Percentiles rank a stretch among this genome's conserved stretches.
Conservation (phyloP, 2,797 vertebrate genomes). For the Siniperca scherzeri region DNA sequence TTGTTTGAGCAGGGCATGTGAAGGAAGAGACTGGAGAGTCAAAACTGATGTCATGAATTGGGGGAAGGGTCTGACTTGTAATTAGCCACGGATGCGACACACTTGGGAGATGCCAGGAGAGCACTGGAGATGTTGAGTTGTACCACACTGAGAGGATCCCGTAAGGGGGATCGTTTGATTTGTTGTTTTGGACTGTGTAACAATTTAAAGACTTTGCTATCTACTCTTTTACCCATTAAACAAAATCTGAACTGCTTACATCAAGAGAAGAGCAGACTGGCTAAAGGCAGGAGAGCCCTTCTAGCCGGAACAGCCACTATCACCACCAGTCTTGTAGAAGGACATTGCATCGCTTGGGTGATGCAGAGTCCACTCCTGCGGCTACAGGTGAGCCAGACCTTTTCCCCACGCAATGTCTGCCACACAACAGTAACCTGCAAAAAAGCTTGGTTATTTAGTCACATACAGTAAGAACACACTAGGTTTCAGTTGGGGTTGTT, state of each 20-base stretch:
- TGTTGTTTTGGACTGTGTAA: conserved; percentile 3
- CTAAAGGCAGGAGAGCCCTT: background rate
- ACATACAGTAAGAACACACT: background rate
- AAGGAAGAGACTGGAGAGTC: conserved; percentile 6
- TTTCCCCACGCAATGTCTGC: too few relatives aligned
- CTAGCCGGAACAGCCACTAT: background rate
- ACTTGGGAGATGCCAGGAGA: conserved; percentile 6
- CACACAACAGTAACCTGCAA: background rate
- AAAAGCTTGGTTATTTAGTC: background rate
- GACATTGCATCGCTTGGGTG: background rate
- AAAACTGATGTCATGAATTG: background rate
- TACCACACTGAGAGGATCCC: background rate
- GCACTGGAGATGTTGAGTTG: background rate
- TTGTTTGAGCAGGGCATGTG: background rate
- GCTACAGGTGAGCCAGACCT: background rate
- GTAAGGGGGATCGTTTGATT: background rate
- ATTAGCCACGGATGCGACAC: background rate
- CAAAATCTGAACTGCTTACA: background rate
- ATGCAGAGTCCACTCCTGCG: background rate
- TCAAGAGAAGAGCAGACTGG: background rate
- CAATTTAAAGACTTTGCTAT: background rate
- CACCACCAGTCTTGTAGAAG: background rate
- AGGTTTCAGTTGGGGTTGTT: background rate
- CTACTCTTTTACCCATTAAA: conserved; percentile 1
- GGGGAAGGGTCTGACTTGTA: background rate